Evolutionary conservation across 2,797 vertebrate species (phyloP).

Genomic region (Clarias platycephalus): DNA sequence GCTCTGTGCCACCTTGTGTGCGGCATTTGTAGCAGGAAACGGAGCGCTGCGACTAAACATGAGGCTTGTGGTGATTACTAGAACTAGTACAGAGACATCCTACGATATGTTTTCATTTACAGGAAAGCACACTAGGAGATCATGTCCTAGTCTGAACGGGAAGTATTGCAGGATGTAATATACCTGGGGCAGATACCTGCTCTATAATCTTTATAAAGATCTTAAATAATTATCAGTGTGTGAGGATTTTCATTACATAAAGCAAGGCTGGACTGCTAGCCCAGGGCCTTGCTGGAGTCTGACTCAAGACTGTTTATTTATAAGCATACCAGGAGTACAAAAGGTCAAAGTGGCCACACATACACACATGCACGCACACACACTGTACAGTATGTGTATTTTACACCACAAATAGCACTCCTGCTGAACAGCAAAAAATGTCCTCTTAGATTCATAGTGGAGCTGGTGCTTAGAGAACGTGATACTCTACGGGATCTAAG

Average conservation of each 20-base stretch:
- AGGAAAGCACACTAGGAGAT: background rate
- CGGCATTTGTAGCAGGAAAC: background rate
- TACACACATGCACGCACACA: slow-evolving; percentile 4
- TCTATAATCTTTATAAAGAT: background rate
- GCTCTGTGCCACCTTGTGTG: background rate
- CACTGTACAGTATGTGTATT: background rate
- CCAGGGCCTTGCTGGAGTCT: background rate
- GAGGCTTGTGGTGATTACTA: background rate
- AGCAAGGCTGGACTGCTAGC: background rate
- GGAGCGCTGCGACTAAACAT: background rate
- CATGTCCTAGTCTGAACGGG: background rate
- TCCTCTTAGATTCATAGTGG: background rate
- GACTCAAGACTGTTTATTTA: slow-evolving; percentile 31
- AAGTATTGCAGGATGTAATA: background rate
- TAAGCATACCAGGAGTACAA: slow-evolving; percentile 18
- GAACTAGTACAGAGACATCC: background rate
- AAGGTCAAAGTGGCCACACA: slow-evolving; percentile 13
- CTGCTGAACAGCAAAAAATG: background rate
- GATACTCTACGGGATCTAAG: too few species aligned
- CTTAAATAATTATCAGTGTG: background rate
- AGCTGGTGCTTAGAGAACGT: background rate
- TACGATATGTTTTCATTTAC: background rate
- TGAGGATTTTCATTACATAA: slow-evolving; percentile 3
- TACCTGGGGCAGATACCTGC: too few species aligned
- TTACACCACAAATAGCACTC: slow-evolving; percentile 5